Conservation (phyloP, 2,113 vertebrate genomes). For the Prunella himalayana region DNA sequence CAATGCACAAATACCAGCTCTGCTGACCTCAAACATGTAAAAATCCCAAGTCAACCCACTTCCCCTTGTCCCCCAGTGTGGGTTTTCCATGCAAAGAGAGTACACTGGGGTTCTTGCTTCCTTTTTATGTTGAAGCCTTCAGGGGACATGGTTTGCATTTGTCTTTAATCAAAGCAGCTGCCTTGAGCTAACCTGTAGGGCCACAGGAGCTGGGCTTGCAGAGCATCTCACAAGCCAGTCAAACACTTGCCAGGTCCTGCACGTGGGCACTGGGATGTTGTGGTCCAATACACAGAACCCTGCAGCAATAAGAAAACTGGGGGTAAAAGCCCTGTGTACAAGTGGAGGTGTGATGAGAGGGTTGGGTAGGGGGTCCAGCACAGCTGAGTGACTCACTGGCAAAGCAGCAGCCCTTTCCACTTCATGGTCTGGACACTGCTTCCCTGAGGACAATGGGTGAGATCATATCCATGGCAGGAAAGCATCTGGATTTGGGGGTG, state of each 20-base stretch:
- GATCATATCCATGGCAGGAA: not conserved
- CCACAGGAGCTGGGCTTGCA: not conserved
- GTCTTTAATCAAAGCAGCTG: not conserved
- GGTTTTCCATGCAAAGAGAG: constrained; percentile 4
- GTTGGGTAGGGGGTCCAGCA: not conserved
- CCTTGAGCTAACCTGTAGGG: not conserved
- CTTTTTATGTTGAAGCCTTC: not conserved
- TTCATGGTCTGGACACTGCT: not conserved
- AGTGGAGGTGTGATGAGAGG: not conserved
- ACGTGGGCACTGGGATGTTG: not conserved
- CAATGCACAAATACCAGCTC: not conserved
- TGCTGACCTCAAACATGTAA: constrained; percentile 9
- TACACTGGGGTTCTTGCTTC: not conserved
- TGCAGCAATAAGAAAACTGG: not conserved
- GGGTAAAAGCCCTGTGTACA: not conserved
- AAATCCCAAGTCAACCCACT: not conserved
- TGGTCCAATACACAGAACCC: not conserved
- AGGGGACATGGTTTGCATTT: not conserved
- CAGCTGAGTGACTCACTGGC: not conserved
- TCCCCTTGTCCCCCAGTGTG: not conserved
- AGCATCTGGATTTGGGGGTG: not conserved
- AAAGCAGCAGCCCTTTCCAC: not conserved
- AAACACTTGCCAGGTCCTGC: not conserved
- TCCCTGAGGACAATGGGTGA: not conserved
- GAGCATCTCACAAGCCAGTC: not conserved